A percentile compares a stretch with the other conserved stretches of the same genome.
phyloP scores from a whole-genome alignment of 2,797 vertebrate genomes.

The Corythornis leucogaster region DNA sequence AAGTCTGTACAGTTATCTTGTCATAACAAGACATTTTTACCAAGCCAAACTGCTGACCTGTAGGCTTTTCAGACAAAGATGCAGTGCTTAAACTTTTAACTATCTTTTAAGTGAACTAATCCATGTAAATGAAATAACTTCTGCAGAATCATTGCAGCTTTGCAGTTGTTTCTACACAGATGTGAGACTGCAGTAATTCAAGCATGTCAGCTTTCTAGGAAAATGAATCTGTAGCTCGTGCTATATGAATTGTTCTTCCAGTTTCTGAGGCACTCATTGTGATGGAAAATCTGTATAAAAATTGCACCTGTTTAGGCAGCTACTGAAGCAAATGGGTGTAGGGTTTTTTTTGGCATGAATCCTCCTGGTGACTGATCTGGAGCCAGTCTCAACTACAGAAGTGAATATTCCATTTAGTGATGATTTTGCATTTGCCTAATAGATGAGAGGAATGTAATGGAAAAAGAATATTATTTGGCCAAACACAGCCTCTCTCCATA shows the following conservation, averaged over 20 bases:
- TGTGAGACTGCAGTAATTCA: conserved; percentile 20
- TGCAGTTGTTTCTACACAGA: background rate
- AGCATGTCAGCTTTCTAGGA: conserved; percentile 16
- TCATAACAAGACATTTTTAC: conserved; percentile 27
- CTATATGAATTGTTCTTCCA: conserved; percentile 24
- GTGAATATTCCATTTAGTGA: conserved; percentile 30
- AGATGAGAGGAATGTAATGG: conserved; percentile 13
- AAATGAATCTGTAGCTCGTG: conserved; percentile 10
- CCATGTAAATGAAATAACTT: conserved; percentile 18
- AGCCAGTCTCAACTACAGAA: conserved; percentile 24
- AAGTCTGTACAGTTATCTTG: background rate
- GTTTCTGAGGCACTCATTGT: conserved; percentile 1
- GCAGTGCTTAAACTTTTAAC: conserved; percentile 7
- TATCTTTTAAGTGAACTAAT: conserved; percentile 1
- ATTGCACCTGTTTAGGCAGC: conserved; percentile 55
- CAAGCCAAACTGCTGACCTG: conserved; percentile 2
- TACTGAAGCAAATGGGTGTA: conserved; percentile 56
- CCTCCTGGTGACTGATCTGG: background rate
- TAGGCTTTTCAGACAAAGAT: conserved; percentile 18
- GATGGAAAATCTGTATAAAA: conserved; percentile 22
- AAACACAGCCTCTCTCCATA: too few relatives aligned
- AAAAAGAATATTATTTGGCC: background rate
- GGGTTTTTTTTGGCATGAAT: conserved; percentile 43
- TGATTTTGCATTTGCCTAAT: conserved; percentile 30
- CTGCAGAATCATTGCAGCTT: background rate